Evolutionary conservation across 2,888 invertebrate genomes (phyloP).

Genomic region (Nemotelus nigrinus): DNA sequence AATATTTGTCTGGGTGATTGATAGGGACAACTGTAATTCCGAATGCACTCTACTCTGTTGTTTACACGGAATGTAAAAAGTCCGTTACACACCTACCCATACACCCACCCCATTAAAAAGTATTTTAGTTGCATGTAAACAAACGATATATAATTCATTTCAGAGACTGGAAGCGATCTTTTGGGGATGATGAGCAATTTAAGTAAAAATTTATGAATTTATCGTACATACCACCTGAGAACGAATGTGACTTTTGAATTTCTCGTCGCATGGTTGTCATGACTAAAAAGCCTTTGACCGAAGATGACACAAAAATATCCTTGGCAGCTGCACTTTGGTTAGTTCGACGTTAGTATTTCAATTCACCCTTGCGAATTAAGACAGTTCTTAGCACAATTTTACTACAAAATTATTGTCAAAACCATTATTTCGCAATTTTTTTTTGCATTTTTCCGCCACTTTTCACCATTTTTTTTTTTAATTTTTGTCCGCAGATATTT

Average conservation of each 20-base stretch:
- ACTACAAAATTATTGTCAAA: no score
- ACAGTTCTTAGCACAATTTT: no score
- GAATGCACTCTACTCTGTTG: not conserved
- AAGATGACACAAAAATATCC: no score
- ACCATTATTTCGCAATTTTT: no score
- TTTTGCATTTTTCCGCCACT: no score
- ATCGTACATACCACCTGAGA: constrained; percentile 30
- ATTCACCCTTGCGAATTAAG: no score
- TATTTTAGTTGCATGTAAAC: not conserved
- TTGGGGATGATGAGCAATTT: not conserved
- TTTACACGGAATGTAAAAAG: not conserved
- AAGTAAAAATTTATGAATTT: not conserved
- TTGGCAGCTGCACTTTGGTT: no score
- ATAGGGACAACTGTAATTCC: constrained; percentile 11
- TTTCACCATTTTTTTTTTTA: no score
- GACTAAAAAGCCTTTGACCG: no score
- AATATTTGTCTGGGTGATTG: not conserved
- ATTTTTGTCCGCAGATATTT: no score
- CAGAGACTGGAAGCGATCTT: not conserved
- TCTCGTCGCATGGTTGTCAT: not conserved
- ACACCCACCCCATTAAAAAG: not conserved
- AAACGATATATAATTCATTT: not conserved
- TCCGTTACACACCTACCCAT: no score
- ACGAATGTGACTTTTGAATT: constrained; percentile 27
- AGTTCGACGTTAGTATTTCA: no score